These are phyloP conservation scores for Tetramorium simillimum DNA, from an alignment of 1,140 invertebrate species.

Conservation along the genomic window DNA sequence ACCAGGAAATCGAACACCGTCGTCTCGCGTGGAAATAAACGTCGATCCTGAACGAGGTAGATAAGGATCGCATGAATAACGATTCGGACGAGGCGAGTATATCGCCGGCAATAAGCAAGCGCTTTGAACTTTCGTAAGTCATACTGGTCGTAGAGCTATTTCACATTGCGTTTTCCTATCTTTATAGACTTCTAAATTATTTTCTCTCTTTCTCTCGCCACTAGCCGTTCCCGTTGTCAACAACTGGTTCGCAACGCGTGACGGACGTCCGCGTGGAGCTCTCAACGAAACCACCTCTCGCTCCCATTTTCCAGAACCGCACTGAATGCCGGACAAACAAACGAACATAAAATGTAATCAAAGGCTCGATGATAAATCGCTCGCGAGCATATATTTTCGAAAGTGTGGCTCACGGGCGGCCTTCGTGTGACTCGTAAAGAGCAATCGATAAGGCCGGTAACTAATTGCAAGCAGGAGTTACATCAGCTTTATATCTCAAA, in stretches of 20 bases:
- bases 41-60: slow-evolving; percentile 49
- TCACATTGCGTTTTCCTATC: slow-evolving; percentile 40
- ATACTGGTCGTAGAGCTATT: slow-evolving; percentile 25
- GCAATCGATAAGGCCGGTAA: slow-evolving; percentile 75
- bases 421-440: slow-evolving; percentile 71
- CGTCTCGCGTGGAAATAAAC: slow-evolving; percentile 65
- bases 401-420: slow-evolving; percentile 56
- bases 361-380: slow-evolving; percentile 51
- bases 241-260: background rate
- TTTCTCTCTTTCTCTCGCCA: background rate
- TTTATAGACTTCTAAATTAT: slow-evolving; percentile 35
- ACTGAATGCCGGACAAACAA: slow-evolving; percentile 24
- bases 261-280: background rate
- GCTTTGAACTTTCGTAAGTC: slow-evolving; percentile 42
- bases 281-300: background rate
- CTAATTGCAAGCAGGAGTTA: slow-evolving; percentile 72
- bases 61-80: slow-evolving; percentile 67
- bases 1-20: slow-evolving; percentile 54
- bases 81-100: slow-evolving; percentile 43
- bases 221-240: too few relatives aligned
- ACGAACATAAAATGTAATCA: slow-evolving; percentile 17
- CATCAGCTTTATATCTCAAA: slow-evolving; percentile 76
- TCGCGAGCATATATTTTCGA: slow-evolving; percentile 42
- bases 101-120: background rate
- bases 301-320: background rate